A percentile compares a stretch with the other conserved stretches of the same genome.
These are phyloP conservation scores for Neoarius graeffei DNA, from an alignment of 2,113 vertebrate species.

Conservation along the genomic window DNA sequence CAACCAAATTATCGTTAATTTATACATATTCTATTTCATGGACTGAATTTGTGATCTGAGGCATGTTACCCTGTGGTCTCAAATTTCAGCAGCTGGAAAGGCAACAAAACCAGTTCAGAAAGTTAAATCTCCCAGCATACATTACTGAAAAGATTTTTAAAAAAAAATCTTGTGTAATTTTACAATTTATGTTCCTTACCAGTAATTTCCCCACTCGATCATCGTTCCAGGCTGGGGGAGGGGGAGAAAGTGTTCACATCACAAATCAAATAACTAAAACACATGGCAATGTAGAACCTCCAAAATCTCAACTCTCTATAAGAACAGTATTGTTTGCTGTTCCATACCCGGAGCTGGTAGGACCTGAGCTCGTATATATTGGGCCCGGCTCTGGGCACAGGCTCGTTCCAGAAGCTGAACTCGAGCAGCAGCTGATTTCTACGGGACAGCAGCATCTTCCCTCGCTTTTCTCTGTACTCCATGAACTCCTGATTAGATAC, in stretches of 20 bases:
- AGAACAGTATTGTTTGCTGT: neutral
- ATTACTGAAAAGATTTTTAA: neutral
- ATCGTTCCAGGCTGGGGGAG: conserved; percentile 91
- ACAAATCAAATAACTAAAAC: neutral
- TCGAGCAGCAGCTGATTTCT: conserved; percentile 92
- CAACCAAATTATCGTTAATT: neutral
- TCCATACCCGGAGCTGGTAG: conserved; percentile 89
- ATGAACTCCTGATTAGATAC: conserved; percentile 80
- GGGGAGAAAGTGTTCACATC: conserved; percentile 55
- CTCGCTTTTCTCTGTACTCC: conserved; percentile 85
- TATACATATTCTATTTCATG: neutral
- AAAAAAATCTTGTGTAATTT: neutral
- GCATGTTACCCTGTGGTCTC: neutral
- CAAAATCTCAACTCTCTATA: neutral
- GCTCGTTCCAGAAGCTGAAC: conserved; percentile 98
- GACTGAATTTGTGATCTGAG: neutral
- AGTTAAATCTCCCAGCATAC: neutral
- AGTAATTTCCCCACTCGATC: conserved; percentile 99
- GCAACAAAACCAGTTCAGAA: neutral
- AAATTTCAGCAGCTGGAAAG: neutral
- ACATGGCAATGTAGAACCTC: neutral
- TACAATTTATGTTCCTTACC: conserved; percentile 76
- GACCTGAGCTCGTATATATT: conserved; percentile 93
- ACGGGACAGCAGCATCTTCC: conserved; percentile 90
- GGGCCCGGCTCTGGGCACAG: conserved; percentile 83